A percentile compares a stretch with the other conserved stretches of the same genome.
These are phyloP conservation scores for Octodon degus DNA, from an alignment of 2,113 vertebrate species.

Conservation along the genomic window DNA sequence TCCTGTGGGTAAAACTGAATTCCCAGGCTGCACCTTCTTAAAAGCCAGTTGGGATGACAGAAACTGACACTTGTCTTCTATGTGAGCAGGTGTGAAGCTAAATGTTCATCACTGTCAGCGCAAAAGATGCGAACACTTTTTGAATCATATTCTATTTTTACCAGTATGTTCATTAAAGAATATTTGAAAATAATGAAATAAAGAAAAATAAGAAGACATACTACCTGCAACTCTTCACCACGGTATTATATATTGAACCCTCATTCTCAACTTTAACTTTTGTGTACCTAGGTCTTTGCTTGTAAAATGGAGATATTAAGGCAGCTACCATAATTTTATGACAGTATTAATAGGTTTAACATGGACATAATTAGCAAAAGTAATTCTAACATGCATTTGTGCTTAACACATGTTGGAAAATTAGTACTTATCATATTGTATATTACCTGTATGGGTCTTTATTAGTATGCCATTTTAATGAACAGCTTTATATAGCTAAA, in stretches of 20 bases:
- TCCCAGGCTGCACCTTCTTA: not conserved
- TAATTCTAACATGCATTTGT: not conserved
- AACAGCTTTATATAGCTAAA: slow-evolving; percentile 1
- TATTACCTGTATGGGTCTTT: slow-evolving; percentile 18
- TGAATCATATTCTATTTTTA: slow-evolving; percentile 48
- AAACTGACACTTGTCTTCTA: slow-evolving; percentile 16
- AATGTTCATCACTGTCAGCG: not conserved
- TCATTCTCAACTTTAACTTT: slow-evolving; percentile 8
- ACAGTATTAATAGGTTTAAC: not conserved
- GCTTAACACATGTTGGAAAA: not conserved
- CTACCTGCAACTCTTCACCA: not conserved
- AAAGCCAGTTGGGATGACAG: slow-evolving; percentile 1
- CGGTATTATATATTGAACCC: not conserved
- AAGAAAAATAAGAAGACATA: not conserved
- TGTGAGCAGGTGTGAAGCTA: not conserved
- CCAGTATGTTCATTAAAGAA: not conserved
- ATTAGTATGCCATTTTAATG: not conserved
- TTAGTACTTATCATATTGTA: not conserved
- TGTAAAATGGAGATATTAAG: not conserved
- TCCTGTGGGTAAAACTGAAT: slow-evolving; percentile 29
- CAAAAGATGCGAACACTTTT: slow-evolving; percentile 7
- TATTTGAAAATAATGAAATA: not conserved
- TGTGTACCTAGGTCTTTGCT: not conserved
- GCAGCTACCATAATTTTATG: not conserved
- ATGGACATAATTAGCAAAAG: not conserved